phyloP scores from a whole-genome alignment of 2,888 invertebrate species.

The Nemotelus pantherinus region DNA sequence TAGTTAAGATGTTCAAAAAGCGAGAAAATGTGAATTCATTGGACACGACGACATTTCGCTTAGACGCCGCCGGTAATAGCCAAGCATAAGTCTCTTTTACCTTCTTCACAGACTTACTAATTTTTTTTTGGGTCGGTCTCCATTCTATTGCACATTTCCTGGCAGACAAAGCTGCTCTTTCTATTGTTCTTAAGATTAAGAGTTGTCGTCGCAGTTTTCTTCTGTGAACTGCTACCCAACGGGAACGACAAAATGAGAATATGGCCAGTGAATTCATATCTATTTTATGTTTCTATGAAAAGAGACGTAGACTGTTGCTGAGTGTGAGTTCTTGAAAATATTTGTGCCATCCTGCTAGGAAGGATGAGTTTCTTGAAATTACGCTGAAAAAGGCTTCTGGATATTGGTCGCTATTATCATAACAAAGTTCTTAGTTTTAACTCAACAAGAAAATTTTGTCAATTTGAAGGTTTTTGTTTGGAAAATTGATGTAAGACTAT shows the following conservation, averaged over 20 bases:
- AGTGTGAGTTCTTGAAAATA: not conserved
- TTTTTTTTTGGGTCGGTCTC: not conserved
- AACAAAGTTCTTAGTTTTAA: slow-evolving; percentile 32
- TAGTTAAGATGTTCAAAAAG: no score
- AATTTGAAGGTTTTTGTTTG: slow-evolving; percentile 14
- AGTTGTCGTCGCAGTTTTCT: not conserved
- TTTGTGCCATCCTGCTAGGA: not conserved
- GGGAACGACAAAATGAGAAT: slow-evolving; percentile 12
- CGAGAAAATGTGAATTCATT: no score
- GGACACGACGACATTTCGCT: not conserved
- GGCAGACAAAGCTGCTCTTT: not conserved
- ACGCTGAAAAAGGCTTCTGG: not conserved
- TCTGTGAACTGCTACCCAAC: not conserved
- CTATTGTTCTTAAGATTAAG: slow-evolving; percentile 9
- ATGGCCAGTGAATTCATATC: slow-evolving; percentile 19
- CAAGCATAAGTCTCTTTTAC: not conserved
- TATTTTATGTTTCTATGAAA: slow-evolving; percentile 12
- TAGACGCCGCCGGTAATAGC: not conserved
- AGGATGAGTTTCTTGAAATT: not conserved
- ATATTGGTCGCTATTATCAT: slow-evolving; percentile 18
- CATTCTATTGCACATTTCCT: not conserved
- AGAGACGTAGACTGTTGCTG: not conserved
- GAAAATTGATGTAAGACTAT: slow-evolving; percentile 21
- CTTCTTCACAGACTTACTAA: not conserved
- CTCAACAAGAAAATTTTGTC: slow-evolving; percentile 31